These are phyloP conservation scores for Pentalonia nigronervosa DNA, from an alignment of 1,140 invertebrate species.

Conservation along the genomic window DNA sequence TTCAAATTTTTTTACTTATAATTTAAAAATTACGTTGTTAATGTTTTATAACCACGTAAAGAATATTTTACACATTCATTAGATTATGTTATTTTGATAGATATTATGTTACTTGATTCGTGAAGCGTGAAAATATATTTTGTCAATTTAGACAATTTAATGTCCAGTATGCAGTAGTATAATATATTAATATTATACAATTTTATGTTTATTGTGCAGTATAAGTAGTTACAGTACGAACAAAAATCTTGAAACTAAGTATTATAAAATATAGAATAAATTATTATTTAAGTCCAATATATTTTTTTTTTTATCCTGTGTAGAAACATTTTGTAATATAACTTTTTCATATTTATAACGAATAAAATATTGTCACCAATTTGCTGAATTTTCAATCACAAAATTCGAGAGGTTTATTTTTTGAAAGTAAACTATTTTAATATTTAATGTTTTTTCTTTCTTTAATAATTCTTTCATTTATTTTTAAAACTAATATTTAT, in stretches of 20 bases:
- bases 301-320: background rate
- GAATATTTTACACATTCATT: background rate
- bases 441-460: background rate
- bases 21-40: no score
- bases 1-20: no score
- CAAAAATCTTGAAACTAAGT: background rate
- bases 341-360: background rate
- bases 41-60: background rate
- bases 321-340: background rate
- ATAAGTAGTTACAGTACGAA: background rate
- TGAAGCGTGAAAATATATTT: background rate
- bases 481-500: background rate
- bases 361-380: background rate
- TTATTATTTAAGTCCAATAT: background rate
- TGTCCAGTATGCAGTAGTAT: background rate
- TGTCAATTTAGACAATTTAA: background rate
- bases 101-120: background rate
- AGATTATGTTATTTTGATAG: background rate
- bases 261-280: background rate
- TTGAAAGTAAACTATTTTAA: background rate
- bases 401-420: background rate
- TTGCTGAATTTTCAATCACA: background rate
- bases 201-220: background rate
- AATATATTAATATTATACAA: background rate
- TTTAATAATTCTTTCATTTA: slow-evolving; percentile 10